These are phyloP conservation scores for Temnopleurus reevesii DNA, from an alignment of 53 echinoderm and acorn worm genomes.

Conservation along the genomic window DNA sequence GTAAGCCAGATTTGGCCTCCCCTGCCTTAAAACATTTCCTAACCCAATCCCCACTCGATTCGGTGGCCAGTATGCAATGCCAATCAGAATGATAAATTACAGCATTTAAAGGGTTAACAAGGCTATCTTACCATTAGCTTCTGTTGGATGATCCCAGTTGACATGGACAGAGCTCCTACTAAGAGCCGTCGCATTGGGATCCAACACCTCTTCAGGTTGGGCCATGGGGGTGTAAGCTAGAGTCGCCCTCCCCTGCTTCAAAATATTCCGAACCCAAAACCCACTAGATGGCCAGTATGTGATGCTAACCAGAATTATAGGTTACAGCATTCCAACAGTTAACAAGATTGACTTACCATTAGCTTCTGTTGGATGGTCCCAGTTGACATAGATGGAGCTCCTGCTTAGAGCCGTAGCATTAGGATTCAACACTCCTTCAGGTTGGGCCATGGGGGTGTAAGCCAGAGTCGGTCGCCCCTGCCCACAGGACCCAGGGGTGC, in stretches of 20 bases:
- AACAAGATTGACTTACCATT: slow-evolving; percentile 87
- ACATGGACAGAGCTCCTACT: slow-evolving; percentile 66
- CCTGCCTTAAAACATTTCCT: too few relatives aligned
- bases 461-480: slow-evolving; percentile 65
- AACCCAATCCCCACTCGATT: too few relatives aligned
- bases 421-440: slow-evolving; percentile 81
- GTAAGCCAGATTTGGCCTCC: slow-evolving; percentile 65
- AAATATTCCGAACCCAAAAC: too few relatives aligned
- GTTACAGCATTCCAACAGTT: too few relatives aligned
- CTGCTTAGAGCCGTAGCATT: slow-evolving; percentile 70
- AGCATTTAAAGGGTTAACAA: too few relatives aligned
- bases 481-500: slow-evolving; percentile 88
- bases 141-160: slow-evolving; percentile 80
- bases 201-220: slow-evolving; percentile 79
- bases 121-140: slow-evolving; percentile 87
- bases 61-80: too few relatives aligned
- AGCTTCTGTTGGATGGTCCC: slow-evolving; percentile 85
- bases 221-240: slow-evolving; percentile 81
- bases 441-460: slow-evolving; percentile 86
- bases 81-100: too few relatives aligned
- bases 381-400: slow-evolving; percentile 65
- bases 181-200: slow-evolving; percentile 75
- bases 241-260: slow-evolving; percentile 65
- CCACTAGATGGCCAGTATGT: too few relatives aligned
- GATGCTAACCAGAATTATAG: too few relatives aligned